Conservation (phyloP, 2,113 vertebrate genomes). For the Hipposideros armiger region DNA sequence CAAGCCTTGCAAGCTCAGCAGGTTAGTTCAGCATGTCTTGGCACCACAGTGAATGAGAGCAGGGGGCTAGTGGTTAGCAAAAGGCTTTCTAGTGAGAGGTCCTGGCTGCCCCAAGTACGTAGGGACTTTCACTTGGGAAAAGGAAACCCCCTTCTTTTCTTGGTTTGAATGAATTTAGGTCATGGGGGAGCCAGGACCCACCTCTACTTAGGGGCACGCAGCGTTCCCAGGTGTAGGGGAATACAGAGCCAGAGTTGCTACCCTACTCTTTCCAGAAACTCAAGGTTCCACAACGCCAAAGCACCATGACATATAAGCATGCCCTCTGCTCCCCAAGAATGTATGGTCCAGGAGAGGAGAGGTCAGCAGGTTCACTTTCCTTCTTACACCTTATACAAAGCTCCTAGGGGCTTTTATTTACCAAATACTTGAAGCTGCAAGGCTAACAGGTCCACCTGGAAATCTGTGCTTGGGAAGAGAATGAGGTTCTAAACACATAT, state of each 20-base stretch:
- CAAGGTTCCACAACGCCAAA: not conserved
- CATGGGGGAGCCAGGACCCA: not conserved
- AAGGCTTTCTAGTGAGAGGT: not conserved
- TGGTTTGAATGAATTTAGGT: not conserved
- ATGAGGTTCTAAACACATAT: not conserved
- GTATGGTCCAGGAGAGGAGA: not conserved
- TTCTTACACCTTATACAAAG: not conserved
- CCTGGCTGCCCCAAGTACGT: no score
- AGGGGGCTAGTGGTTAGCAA: not conserved
- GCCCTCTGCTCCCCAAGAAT: not conserved
- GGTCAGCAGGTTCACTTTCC: not conserved
- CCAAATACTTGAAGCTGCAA: not conserved
- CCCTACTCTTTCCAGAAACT: not conserved
- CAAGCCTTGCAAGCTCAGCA: not conserved
- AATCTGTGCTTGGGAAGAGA: constrained; percentile 47
- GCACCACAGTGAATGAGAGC: not conserved
- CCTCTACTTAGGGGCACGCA: not conserved
- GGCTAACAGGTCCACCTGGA: not conserved
- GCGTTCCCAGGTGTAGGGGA: not conserved
- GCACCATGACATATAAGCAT: no score
- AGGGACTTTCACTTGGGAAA: not conserved
- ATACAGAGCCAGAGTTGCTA: not conserved
- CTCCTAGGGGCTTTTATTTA: not conserved
- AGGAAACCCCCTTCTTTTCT: not conserved
- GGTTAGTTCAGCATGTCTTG: not conserved